Conservation (phyloP, 2,888 invertebrate species). For the Netelia melanura region DNA sequence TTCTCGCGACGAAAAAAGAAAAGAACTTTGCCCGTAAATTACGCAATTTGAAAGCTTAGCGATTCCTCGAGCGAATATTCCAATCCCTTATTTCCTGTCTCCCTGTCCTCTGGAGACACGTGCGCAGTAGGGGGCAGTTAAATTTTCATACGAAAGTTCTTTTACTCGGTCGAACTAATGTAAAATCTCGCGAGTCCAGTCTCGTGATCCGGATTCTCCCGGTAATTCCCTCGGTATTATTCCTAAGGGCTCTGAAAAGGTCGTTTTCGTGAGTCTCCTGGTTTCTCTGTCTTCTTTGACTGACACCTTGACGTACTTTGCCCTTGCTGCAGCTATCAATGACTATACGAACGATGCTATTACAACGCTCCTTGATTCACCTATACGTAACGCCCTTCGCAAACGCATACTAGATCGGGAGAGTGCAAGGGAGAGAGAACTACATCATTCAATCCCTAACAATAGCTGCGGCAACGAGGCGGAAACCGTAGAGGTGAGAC, state of each 20-base stretch:
- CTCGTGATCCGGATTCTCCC: slow-evolving; percentile 11
- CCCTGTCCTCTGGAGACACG: not conserved
- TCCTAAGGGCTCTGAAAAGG: slow-evolving; percentile 41
- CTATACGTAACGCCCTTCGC: not conserved
- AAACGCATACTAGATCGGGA: not conserved
- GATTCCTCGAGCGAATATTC: not conserved
- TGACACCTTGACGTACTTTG: slow-evolving; percentile 37
- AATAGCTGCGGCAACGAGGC: slow-evolving; percentile 54
- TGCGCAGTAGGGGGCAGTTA: not conserved
- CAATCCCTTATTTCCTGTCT: not conserved
- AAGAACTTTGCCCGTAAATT: slow-evolving; percentile 37
- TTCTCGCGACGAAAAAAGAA: not conserved
- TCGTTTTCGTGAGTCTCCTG: slow-evolving; percentile 34
- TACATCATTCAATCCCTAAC: slow-evolving; percentile 62
- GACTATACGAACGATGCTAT: slow-evolving; percentile 5
- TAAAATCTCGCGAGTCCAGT: slow-evolving; percentile 22
- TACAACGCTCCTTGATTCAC: not conserved
- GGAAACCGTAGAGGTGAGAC: slow-evolving; percentile 36
- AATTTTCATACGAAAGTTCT: slow-evolving; percentile 8
- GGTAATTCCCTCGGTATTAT: slow-evolving; percentile 43
- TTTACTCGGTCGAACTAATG: not conserved
- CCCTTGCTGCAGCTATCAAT: not conserved
- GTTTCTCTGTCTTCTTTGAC: not conserved
- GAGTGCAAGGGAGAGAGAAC: not conserved
- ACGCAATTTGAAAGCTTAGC: not conserved